Percentiles rank a stretch among this genome's conserved stretches.
phyloP scores from a whole-genome alignment of 2,888 invertebrate genomes.

The Plebejus argus region DNA sequence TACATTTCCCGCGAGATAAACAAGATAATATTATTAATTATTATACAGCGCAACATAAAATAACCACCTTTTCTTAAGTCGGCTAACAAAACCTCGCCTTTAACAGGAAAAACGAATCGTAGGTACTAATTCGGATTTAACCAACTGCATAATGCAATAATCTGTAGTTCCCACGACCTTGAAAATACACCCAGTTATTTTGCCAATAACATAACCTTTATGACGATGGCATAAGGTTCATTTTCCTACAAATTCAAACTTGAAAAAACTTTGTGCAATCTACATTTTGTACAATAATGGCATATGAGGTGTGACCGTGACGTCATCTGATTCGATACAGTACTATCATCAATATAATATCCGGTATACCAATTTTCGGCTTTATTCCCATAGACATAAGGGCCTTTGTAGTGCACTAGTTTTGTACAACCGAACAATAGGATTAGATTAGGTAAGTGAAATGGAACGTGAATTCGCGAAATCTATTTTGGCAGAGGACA shows the following conservation, averaged over 20 bases:
- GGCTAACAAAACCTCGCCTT: not conserved
- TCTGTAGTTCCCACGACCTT: slow-evolving; percentile 6
- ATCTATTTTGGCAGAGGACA: not conserved
- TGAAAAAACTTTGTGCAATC: not conserved
- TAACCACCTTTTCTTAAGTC: not conserved
- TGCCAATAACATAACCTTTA: not conserved
- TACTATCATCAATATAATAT: not conserved
- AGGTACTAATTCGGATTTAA: not conserved
- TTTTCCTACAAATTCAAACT: not conserved
- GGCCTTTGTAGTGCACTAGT: not conserved
- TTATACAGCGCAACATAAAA: too few relatives aligned
- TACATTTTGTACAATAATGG: not conserved
- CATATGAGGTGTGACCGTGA: slow-evolving; percentile 14
- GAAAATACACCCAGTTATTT: not conserved
- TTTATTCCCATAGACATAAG: not conserved
- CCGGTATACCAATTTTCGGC: not conserved
- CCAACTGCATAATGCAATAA: slow-evolving; percentile 15
- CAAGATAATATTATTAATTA: too few relatives aligned
- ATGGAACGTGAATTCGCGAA: slow-evolving; percentile 12
- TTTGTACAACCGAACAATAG: not conserved
- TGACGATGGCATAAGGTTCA: not conserved
- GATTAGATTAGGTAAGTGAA: slow-evolving; percentile 9
- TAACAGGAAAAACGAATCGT: not conserved
- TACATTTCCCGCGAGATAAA: too few relatives aligned
- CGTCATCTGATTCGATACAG: not conserved